Percentiles rank a stretch among this genome's conserved stretches.
Evolutionary conservation across 2,113 vertebrate species (phyloP).

Genomic region (Megaceryle maxima): DNA sequence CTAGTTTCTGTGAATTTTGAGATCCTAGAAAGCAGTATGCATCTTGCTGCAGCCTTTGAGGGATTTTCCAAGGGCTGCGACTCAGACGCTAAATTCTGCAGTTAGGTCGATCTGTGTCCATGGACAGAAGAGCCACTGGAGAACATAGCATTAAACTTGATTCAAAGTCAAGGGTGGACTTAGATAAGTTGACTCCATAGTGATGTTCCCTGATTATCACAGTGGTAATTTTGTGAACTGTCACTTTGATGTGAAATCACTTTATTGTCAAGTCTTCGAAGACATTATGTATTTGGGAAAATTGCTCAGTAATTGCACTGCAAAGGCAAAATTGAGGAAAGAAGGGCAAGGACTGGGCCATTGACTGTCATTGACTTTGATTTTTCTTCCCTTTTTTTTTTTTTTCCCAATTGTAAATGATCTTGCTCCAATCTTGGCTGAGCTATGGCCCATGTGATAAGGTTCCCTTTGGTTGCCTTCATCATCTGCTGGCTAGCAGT

Average conservation of each 20-base stretch:
- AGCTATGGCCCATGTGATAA: neutral
- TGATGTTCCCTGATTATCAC: neutral
- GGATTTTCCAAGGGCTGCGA: neutral
- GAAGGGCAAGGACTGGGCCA: neutral
- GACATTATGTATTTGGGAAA: neutral
- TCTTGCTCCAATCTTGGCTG: neutral
- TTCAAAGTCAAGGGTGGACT: neutral
- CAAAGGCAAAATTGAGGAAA: neutral
- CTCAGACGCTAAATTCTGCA: neutral
- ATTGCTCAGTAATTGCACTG: neutral
- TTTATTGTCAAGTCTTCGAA: neutral
- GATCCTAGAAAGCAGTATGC: neutral
- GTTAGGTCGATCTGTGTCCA: neutral
- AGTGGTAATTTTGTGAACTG: neutral
- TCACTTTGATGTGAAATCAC: neutral
- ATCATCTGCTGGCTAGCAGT: neutral
- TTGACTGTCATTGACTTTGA: neutral
- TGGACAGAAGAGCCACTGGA: neutral
- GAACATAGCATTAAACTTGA: neutral
- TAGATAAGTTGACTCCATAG: neutral
- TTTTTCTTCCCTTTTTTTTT: neutral
- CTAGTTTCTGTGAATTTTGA: neutral
- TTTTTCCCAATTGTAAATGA: neutral
- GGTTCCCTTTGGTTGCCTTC: neutral
- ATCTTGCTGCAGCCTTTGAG: neutral